Conservation (phyloP, 2,113 vertebrate species). For the Phalacrocorax brasilianus region DNA sequence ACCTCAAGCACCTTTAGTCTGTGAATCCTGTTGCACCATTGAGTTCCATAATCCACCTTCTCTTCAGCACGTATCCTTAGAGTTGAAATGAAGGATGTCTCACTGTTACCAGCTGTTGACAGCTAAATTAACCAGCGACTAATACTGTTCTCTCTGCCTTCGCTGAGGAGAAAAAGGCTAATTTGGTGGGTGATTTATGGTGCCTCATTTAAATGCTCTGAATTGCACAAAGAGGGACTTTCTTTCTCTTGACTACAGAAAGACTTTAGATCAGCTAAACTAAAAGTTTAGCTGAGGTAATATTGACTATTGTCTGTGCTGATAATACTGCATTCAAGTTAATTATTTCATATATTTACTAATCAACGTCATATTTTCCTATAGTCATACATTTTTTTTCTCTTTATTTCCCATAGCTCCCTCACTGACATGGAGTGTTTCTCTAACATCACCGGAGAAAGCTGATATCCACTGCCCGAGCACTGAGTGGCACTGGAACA, state of each 20-base stretch:
- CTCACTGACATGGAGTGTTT: background rate
- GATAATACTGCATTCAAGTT: background rate
- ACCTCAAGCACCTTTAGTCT: background rate
- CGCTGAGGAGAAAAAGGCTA: background rate
- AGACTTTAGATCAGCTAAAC: background rate
- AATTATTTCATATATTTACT: background rate
- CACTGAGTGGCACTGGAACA: background rate
- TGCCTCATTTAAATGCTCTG: background rate
- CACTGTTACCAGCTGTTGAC: background rate
- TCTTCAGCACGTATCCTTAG: background rate
- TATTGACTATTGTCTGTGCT: background rate
- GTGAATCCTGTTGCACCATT: background rate
- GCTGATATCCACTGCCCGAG: background rate
- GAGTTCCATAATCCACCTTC: background rate
- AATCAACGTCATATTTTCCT: background rate
- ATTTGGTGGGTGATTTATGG: background rate
- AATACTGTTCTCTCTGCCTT: background rate
- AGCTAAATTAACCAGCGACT: background rate
- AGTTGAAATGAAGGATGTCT: background rate
- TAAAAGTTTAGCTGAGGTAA: background rate
- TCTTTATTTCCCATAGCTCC: background rate
- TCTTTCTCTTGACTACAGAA: background rate
- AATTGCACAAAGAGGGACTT: background rate
- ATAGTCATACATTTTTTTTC: background rate
- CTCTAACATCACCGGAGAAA: background rate